phyloP scores from a whole-genome alignment of 2,113 vertebrate species.

The Tetrax tetrax region DNA sequence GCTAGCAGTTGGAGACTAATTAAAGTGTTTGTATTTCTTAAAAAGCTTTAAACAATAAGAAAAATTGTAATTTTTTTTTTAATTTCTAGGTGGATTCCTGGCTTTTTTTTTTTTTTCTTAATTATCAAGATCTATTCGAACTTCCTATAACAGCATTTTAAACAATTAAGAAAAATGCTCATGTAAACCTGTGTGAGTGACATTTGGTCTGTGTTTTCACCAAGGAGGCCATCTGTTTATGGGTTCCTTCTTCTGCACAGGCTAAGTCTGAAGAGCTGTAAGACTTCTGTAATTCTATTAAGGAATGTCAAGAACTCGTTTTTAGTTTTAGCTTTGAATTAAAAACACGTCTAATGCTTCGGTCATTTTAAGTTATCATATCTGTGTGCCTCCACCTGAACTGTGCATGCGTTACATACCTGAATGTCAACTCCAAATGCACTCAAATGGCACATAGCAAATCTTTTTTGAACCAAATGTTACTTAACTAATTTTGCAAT shows the following conservation, averaged over 20 bases:
- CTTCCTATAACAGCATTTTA: neutral
- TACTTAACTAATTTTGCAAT: neutral
- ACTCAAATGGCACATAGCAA: neutral
- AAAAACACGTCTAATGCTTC: neutral
- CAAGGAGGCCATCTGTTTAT: accelerated
- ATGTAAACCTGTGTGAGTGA: neutral
- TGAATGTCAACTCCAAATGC: neutral
- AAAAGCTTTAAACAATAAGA: neutral
- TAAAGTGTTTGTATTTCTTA: neutral
- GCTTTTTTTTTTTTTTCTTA: neutral
- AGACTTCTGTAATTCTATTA: neutral
- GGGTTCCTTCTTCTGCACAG: neutral
- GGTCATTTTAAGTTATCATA: neutral
- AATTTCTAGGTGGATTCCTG: neutral
- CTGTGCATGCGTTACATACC: neutral
- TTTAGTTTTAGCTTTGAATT: neutral
- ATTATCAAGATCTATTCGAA: neutral
- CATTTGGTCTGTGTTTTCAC: neutral
- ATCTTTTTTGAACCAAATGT: neutral
- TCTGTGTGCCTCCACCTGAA: neutral
- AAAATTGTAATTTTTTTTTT: neutral
- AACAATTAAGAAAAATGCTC: neutral
- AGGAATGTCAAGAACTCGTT: neutral
- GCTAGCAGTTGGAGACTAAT: neutral
- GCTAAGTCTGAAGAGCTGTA: neutral